A percentile compares a stretch with the other conserved stretches of the same genome.
Conservation (phyloP, 2,113 vertebrate species). For the Gavialis gangeticus region DNA sequence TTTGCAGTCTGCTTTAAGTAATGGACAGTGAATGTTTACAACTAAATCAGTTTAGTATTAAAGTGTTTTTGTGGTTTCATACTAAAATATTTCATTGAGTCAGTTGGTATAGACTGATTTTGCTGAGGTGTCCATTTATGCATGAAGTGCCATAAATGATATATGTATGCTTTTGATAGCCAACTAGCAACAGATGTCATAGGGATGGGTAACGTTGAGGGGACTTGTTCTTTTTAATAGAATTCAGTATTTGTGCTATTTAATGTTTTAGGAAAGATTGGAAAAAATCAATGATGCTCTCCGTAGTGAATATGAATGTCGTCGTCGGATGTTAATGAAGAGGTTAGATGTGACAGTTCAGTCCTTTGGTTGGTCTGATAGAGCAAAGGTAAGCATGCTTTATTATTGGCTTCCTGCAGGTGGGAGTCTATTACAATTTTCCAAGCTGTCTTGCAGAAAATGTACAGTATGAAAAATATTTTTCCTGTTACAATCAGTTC, state of each 20-base stretch:
- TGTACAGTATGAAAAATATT: not conserved
- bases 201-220: not conserved
- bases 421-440: constrained; percentile 25
- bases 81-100: not conserved
- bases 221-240: not conserved
- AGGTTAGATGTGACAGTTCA: constrained; percentile 96
- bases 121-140: no score
- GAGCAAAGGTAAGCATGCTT: constrained; percentile 87
- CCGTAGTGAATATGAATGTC: constrained; percentile 91
- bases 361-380: constrained; percentile 97
- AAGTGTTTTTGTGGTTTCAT: not conserved
- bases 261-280: constrained; percentile 82
- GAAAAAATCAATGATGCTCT: constrained; percentile 88
- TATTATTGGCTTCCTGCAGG: constrained; percentile 49
- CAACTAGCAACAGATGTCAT: not conserved
- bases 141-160: no score
- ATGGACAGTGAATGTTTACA: not conserved
- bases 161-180: not conserved
- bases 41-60: not conserved
- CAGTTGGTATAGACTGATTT: not conserved
- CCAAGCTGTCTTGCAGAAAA: not conserved
- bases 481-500: not conserved
- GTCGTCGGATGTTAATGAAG: constrained; percentile 94
- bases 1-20: not conserved
- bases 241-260: not conserved